These are phyloP conservation scores for Drosophila eugracilis DNA, from an alignment of 1,140 invertebrate genomes.

Conservation along the genomic window DNA sequence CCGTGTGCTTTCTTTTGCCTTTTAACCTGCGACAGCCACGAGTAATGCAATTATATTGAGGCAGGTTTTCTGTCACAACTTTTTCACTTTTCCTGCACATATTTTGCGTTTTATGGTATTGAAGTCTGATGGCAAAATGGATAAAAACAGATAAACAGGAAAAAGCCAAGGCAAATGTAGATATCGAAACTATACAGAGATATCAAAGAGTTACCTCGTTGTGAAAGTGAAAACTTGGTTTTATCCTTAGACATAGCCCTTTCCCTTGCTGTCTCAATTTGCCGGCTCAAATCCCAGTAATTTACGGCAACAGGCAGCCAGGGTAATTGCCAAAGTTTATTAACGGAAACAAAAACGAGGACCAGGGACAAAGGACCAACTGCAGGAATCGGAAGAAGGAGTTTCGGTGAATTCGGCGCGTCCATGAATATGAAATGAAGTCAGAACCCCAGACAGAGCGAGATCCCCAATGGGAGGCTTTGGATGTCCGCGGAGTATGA, in stretches of 20 bases:
- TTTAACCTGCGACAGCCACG: slow-evolving; percentile 57
- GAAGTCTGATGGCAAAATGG: slow-evolving; percentile 28
- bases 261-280: not conserved
- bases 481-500: slow-evolving; percentile 2
- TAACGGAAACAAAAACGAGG: slow-evolving; percentile 55
- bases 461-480: slow-evolving; percentile 15
- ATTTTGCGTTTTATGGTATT: slow-evolving; percentile 52
- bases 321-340: slow-evolving; percentile 80
- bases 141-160: slow-evolving; percentile 10
- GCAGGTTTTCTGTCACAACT: slow-evolving; percentile 67
- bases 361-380: slow-evolving; percentile 7
- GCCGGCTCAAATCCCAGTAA: slow-evolving; percentile 41
- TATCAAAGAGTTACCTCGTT: slow-evolving; percentile 6
- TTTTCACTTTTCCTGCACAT: slow-evolving; percentile 56
- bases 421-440: slow-evolving; percentile 78
- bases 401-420: slow-evolving; percentile 61
- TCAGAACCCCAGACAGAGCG: slow-evolving; percentile 17
- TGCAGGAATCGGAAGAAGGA: slow-evolving; percentile 43
- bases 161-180: slow-evolving; percentile 2
- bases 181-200: slow-evolving; percentile 20
- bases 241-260: slow-evolving; percentile 8
- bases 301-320: slow-evolving; percentile 66
- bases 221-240: slow-evolving; percentile 27
- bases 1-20: slow-evolving; percentile 19
- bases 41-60: slow-evolving; percentile 80